phyloP scores from a whole-genome alignment of 2,797 vertebrate species.

The Acanthurus tractus region DNA sequence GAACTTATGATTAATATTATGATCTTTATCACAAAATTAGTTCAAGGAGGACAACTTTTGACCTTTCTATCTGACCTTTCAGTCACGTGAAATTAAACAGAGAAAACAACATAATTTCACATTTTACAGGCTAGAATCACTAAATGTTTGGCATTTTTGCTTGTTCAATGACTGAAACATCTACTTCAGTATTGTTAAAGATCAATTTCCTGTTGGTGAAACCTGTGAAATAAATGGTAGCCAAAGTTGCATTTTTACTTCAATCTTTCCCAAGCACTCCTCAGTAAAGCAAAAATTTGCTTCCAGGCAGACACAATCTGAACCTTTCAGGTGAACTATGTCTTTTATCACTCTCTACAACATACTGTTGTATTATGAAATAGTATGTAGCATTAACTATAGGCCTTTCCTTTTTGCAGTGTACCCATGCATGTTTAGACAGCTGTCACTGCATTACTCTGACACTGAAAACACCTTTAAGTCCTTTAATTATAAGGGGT shows the following conservation, averaged over 20 bases:
- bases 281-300: slow-evolving; percentile 12
- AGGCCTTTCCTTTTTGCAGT: background rate
- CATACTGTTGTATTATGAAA: background rate
- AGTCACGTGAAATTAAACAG: background rate
- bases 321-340: background rate
- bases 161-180: background rate
- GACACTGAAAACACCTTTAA: background rate
- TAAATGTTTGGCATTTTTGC: background rate
- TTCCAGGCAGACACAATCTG: slow-evolving; percentile 10
- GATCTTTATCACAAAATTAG: background rate
- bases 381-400: background rate
- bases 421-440: background rate
- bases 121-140: background rate
- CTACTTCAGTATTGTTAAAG: too few relatives aligned
- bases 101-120: background rate
- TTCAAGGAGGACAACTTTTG: background rate
- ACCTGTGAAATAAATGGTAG: background rate
- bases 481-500: background rate
- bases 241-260: background rate
- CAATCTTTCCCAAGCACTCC: background rate
- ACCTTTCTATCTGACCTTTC: background rate
- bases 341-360: background rate
- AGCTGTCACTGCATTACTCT: background rate
- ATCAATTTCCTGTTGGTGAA: background rate
- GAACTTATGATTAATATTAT: background rate